These are phyloP conservation scores for Telenomus remus DNA, from an alignment of 1,140 invertebrate species.

Conservation along the genomic window DNA sequence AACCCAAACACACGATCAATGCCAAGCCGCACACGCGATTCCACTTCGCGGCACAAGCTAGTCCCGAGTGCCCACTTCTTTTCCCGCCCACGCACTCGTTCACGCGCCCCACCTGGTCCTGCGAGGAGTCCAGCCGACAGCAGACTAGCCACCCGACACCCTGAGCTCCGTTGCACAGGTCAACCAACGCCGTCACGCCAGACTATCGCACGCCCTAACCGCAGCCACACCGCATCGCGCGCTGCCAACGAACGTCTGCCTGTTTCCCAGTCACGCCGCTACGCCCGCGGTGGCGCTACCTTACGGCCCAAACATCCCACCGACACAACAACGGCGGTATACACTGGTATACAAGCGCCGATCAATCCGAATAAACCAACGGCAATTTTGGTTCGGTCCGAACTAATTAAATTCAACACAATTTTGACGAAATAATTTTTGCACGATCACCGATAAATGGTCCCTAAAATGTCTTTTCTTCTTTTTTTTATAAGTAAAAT, in stretches of 20 bases:
- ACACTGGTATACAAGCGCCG: no score
- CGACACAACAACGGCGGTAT: background rate
- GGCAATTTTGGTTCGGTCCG: no score
- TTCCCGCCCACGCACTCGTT: constrained; percentile 4
- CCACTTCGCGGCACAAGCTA: background rate
- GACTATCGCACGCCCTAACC: constrained; percentile 40
- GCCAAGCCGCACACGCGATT: constrained; percentile 3
- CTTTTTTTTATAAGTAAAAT: no score
- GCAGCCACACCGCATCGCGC: constrained; percentile 29
- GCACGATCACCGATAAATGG: no score
- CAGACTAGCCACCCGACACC: constrained; percentile 7
- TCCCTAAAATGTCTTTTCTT: no score
- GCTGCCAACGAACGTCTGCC: background rate
- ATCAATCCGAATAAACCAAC: no score
- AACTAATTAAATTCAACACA: no score
- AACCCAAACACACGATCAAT: constrained; percentile 13
- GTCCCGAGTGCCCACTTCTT: constrained; percentile 12
- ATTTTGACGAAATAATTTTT: no score
- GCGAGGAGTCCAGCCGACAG: constrained; percentile 13
- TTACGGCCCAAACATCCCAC: background rate
- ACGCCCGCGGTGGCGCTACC: background rate
- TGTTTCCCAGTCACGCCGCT: background rate
- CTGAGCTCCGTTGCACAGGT: constrained; percentile 10
- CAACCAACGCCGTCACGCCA: constrained; percentile 27
- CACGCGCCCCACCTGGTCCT: constrained; percentile 5